Evolutionary conservation across 2,797 vertebrate genomes (phyloP), one percentile per base, ranked within the genome.

Genomic region (Florisuga fusca): DNA sequence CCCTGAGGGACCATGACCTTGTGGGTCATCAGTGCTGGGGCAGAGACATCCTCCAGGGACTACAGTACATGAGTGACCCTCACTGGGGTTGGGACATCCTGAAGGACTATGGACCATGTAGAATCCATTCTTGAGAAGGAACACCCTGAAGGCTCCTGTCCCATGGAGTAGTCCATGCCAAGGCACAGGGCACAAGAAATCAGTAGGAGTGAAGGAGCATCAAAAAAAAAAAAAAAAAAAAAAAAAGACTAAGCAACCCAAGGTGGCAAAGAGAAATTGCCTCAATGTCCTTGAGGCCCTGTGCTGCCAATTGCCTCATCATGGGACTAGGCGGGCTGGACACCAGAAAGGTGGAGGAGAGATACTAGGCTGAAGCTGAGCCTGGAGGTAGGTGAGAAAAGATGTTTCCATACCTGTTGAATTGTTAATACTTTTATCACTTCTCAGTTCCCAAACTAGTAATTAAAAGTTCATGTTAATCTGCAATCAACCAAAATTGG

Each of bases 301-400:
- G 23, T 26, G 68, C 34, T 57, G 43, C 27, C 36, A 67, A 16
- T 25, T 46, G 21, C 22, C 22, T 64, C 36, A 58, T 45, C 21
- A 10, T 8, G 6, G 22, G 31, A 74, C 18, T 43, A 9, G 5
- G 6, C 14, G 12, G 8, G 12, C 2, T 1, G 1, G 34, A 36
- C 16, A 68, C 19, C 9, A 36, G 17, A 63, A 38, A 10, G 9
- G 14, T 41, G 29, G 29, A 63, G 27, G 11, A 57, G 7, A 86
- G 23, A 10, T 4, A 12, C 36, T 26, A 18, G 27, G 17, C 43
- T 85, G 36, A 57, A 74, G 36, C 2, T 1, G 1, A 63, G 55
- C 23, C 23, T 41, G 17, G 3, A 7, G 6, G 11, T 22, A 41
- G 9, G 13, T 29, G 6, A 64, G 5, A 20, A 20, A 22, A 76